Evolutionary conservation across 2,797 vertebrate species (phyloP), one percentile per base, ranked within the genome.

Genomic region (Protonibea diacanthus): DNA sequence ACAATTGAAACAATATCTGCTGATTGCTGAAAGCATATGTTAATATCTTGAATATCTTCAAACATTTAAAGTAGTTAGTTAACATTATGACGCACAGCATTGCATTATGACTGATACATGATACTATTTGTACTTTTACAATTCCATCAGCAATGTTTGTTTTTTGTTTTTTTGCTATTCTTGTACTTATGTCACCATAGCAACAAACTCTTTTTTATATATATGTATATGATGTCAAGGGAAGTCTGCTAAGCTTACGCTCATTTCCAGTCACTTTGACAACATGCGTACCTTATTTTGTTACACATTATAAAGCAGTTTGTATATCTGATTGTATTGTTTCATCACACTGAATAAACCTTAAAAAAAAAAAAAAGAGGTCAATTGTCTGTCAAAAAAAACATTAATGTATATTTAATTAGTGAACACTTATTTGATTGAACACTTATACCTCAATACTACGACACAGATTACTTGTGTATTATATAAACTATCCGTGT

Each of bases 261-360:
- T n/a, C 44, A 9, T 53, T 55, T 33, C 13, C 29, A 14, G 29
- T 62, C n/a, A 44, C 4, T 18, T 29, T 17, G 66, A 68, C 10
- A 1, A 27, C 9, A 13, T 60, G 3, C 20, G 38, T 40, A 21
- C 6, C 2, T 6, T 10, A 18, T 57, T 64, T 38, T 69, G 18
- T 65, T 44, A 33, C 15, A 23, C 20, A 20, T 52, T 44, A 3
- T 57, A n/a, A 25, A 11, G 27, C 21, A 17, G 27, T 55, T 65
- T 71, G 18, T 14, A 20, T 45, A 48, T 74, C 12, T 27, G 44
- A 71, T 48, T 53, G 7, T 47, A 47, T 45, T 59, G 4, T 65
- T 71, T n/a, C 45, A 13, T 42, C 9, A 49, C 5, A 21, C 4
- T 71, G 0, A 80, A 64, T 64, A 72, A 80, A 80, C 10, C 17